Evolutionary conservation across 2,797 vertebrate genomes (phyloP).

Genomic region (Esox masquinongy): DNA sequence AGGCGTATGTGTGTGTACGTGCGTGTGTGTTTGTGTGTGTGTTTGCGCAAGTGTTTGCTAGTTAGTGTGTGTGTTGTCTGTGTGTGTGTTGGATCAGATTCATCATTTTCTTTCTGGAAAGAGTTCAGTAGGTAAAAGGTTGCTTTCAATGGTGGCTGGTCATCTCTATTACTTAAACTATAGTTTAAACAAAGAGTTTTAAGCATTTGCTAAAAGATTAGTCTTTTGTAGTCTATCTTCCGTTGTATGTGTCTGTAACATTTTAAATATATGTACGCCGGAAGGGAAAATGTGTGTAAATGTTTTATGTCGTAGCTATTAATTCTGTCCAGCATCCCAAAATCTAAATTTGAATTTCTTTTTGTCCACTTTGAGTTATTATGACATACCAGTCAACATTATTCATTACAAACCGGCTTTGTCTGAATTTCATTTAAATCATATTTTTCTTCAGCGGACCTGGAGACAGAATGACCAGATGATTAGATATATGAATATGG

Average conservation of each 20-base stretch:
- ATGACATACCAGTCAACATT: not conserved
- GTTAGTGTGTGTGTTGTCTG: conserved; percentile 9
- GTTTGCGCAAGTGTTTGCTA: not conserved
- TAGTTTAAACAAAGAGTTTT: not conserved
- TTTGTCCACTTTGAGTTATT: not conserved
- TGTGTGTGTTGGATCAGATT: not conserved
- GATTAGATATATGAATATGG: not conserved
- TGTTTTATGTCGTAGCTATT: not conserved
- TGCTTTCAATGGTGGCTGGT: not conserved
- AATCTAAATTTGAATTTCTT: too few species aligned
- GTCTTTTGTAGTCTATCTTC: not conserved
- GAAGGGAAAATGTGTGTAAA: not conserved
- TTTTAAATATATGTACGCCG: not conserved
- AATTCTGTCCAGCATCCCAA: not conserved
- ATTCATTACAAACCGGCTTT: not conserved
- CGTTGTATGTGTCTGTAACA: not conserved
- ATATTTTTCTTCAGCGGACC: not conserved
- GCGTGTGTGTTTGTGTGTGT: not conserved
- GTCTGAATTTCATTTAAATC: conserved; percentile 10
- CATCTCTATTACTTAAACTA: not conserved
- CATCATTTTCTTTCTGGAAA: not conserved
- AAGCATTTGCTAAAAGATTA: not conserved
- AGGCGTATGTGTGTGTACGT: not conserved
- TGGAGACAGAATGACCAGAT: not conserved
- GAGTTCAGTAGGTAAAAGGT: not conserved